These are phyloP conservation scores for Pheosia tremula DNA, from an alignment of 2,888 invertebrate species.

Conservation along the genomic window DNA sequence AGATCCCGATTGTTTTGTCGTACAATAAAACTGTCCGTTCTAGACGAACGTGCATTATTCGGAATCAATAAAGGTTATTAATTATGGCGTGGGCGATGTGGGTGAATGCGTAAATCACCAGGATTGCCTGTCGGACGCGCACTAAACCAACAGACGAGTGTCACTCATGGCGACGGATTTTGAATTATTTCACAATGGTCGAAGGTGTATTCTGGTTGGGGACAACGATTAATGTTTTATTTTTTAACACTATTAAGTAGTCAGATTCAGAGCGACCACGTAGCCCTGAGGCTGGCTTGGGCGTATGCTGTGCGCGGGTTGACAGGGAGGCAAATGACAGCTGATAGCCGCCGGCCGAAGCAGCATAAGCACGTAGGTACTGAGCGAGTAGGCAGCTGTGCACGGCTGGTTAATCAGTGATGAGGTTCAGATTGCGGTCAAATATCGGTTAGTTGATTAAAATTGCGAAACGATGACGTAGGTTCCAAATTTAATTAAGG, in stretches of 20 bases:
- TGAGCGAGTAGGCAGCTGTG: no score
- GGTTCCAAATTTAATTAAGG: no score
- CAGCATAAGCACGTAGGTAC: no score
- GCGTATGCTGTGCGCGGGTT: no score
- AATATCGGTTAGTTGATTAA: no score
- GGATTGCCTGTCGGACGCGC: constrained; percentile 44
- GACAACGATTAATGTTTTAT: background rate
- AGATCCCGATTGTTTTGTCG: constrained; percentile 38
- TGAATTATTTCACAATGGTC: constrained; percentile 22
- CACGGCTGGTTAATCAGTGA: no score
- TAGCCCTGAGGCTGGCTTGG: no score
- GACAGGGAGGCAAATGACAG: no score
- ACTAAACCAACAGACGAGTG: constrained; percentile 67
- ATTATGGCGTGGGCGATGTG: constrained; percentile 41
- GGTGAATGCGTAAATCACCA: constrained; percentile 66
- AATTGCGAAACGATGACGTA: no score
- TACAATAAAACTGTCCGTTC: constrained; percentile 26
- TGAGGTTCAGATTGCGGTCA: no score
- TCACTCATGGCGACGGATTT: constrained; percentile 54
- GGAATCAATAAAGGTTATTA: constrained; percentile 10
- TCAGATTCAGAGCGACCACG: background rate
- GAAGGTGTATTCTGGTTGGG: constrained; percentile 1
- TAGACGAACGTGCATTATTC: background rate
- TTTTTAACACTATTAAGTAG: background rate
- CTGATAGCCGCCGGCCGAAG: no score